These are phyloP conservation scores for Drusus annulatus DNA, from an alignment of 1,140 invertebrate species.

Conservation along the genomic window DNA sequence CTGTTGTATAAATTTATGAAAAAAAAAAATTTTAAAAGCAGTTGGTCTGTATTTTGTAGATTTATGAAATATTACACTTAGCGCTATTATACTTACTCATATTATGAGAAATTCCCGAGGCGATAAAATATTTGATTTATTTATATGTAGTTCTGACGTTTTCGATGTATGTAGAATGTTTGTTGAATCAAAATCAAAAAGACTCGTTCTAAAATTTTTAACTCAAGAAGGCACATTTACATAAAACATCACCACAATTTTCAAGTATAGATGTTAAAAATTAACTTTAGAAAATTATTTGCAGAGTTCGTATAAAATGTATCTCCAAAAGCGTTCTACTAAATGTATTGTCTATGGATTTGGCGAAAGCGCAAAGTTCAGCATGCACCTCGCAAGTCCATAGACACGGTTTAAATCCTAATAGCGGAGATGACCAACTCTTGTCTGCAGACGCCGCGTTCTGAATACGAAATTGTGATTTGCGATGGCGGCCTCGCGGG, in stretches of 20 bases:
- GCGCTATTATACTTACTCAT: too few relatives aligned
- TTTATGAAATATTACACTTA: too few relatives aligned
- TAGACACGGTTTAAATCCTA: constrained; percentile 26
- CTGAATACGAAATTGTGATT: constrained; percentile 28
- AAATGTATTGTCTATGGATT: neutral
- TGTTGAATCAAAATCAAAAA: neutral
- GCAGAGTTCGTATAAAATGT: neutral
- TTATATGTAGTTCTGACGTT: too few relatives aligned
- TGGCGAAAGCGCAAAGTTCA: neutral
- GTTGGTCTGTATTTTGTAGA: too few relatives aligned
- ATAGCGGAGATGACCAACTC: constrained; percentile 20
- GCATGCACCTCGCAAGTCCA: neutral
- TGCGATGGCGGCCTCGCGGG: neutral
- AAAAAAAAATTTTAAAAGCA: too few relatives aligned
- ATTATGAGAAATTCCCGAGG: too few relatives aligned
- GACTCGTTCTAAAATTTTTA: too few relatives aligned
- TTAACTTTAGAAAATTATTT: neutral
- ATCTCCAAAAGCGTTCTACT: too few relatives aligned
- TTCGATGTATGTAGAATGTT: neutral
- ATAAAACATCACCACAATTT: neutral
- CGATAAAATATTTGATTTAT: neutral
- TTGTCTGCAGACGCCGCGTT: neutral
- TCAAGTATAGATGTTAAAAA: neutral
- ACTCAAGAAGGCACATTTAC: neutral
- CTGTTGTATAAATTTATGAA: too few relatives aligned